Evolutionary conservation across 2,113 vertebrate species (phyloP).

Genomic region (Macheiramphus alcinus): DNA sequence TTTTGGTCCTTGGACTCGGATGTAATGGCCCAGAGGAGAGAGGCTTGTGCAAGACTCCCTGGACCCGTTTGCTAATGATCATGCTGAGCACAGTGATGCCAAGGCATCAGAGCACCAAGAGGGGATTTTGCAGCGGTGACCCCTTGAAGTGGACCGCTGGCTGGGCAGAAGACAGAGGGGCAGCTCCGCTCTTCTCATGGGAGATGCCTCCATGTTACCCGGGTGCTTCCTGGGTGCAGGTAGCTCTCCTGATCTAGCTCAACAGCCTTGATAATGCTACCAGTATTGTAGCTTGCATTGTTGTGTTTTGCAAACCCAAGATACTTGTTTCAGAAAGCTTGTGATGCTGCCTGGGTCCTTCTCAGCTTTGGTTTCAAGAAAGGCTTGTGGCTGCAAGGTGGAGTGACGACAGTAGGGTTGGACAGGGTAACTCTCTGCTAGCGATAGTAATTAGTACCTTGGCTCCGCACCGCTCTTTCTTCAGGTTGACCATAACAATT

Average conservation of each 20-base stretch:
- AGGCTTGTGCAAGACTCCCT: background rate
- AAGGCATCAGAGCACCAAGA: background rate
- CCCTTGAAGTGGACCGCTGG: background rate
- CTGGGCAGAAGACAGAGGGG: background rate
- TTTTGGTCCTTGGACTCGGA: background rate
- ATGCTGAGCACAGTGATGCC: fast-evolving
- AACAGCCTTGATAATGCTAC: background rate
- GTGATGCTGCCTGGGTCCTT: background rate
- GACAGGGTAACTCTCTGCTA: background rate
- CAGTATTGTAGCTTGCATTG: fast-evolving
- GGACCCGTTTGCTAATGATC: background rate
- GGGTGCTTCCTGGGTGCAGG: background rate
- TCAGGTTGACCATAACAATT: fast-evolving
- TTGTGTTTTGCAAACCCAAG: background rate
- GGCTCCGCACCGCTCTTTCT: fast-evolving
- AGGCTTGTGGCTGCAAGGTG: fast-evolving
- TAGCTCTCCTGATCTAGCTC: background rate
- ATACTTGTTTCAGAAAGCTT: fast-evolving
- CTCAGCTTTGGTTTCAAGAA: background rate
- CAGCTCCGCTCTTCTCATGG: background rate
- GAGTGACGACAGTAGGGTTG: background rate
- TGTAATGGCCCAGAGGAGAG: fast-evolving
- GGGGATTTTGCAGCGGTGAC: background rate
- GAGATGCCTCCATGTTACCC: background rate
- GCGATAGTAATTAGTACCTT: background rate